Evolutionary conservation across 2,113 vertebrate species (phyloP).

Genomic region (Psittacara wagleri): DNA sequence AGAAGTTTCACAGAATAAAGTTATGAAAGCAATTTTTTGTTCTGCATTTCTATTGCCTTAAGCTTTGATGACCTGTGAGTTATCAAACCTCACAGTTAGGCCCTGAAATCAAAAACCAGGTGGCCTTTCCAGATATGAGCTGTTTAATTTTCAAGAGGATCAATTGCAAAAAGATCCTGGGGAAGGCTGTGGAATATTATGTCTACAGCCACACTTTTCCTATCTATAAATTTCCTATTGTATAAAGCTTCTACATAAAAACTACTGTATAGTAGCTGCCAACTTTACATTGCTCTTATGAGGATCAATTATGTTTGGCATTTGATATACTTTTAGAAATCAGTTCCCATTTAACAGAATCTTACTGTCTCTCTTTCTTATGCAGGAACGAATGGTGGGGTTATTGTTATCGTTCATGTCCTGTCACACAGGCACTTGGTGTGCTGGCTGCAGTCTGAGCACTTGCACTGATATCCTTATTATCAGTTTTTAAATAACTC

Average conservation of each 20-base stretch:
- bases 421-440: neutral
- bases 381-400: neutral
- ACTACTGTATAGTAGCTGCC: neutral
- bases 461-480: neutral
- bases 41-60: neutral
- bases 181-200: neutral
- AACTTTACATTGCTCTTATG: neutral
- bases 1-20: neutral
- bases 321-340: neutral
- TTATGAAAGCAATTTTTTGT: neutral
- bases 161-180: neutral
- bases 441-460: neutral
- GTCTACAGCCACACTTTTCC: neutral
- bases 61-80: neutral
- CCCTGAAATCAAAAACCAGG: neutral
- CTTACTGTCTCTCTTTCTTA: neutral
- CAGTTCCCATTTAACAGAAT: neutral
- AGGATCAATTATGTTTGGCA: neutral
- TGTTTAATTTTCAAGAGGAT: neutral
- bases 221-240: neutral
- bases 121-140: neutral
- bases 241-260: neutral
- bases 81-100: neutral
- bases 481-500: neutral
- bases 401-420: neutral